These are phyloP conservation scores for Uria aalge DNA, from an alignment of 2,113 vertebrate genomes.

Conservation along the genomic window DNA sequence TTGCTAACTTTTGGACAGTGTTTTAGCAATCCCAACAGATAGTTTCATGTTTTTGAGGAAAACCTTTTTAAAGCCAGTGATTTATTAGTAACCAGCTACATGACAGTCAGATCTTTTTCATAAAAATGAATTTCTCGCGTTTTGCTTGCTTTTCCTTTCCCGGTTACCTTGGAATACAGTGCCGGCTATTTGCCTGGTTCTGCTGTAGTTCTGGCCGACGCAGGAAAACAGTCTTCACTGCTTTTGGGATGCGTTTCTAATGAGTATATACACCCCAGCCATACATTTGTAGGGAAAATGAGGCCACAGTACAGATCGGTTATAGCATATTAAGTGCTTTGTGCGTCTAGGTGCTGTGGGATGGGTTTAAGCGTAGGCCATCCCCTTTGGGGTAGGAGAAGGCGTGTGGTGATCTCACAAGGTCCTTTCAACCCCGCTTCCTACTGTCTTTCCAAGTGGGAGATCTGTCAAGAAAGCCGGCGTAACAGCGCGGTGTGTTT, in stretches of 20 bases:
- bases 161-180: neutral
- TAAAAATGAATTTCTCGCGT: neutral
- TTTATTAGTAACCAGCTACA: neutral
- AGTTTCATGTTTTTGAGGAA: neutral
- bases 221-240: neutral
- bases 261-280: too few species aligned
- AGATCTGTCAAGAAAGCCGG: neutral
- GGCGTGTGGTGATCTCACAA: rapidly evolving
- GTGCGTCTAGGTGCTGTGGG: neutral
- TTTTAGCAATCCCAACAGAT: neutral
- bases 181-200: neutral
- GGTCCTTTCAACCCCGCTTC: neutral
- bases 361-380: neutral
- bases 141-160: neutral
- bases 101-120: neutral
- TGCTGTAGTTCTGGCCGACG: too few species aligned
- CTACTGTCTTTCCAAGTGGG: neutral
- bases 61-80: neutral
- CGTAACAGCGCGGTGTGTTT: neutral
- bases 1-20: neutral
- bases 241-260: neutral
- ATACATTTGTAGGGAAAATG: neutral
- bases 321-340: neutral
- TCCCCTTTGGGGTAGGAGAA: neutral
- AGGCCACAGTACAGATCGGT: neutral